Evolutionary conservation across 2,797 vertebrate species (phyloP).

Genomic region (Dendrocincla fuliginosa): DNA sequence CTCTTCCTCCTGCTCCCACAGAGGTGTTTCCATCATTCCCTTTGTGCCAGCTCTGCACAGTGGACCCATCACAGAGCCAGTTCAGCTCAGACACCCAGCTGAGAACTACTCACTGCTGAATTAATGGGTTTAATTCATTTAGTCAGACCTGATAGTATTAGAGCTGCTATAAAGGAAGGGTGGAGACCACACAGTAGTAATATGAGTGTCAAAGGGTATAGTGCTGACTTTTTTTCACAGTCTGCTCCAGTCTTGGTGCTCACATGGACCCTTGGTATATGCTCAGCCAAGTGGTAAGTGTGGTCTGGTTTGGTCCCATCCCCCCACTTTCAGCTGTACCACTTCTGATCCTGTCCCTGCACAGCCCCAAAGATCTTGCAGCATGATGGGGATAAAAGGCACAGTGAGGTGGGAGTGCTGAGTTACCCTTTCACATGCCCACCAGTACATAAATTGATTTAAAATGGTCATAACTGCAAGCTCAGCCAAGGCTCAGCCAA

Average conservation of each 20-base stretch:
- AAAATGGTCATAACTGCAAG: background rate
- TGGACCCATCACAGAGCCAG: background rate
- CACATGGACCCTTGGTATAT: background rate
- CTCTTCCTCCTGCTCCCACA: background rate
- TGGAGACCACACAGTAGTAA: background rate
- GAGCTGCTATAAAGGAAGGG: background rate
- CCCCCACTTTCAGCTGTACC: background rate
- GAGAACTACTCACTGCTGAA: background rate
- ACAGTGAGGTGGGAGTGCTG: background rate
- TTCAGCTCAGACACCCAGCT: background rate
- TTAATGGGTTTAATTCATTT: background rate
- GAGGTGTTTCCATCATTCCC: fast-evolving
- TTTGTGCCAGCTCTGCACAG: background rate
- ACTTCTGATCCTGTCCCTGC: background rate
- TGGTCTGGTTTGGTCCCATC: background rate
- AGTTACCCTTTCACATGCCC: background rate
- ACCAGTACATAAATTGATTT: background rate
- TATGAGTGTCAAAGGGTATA: background rate
- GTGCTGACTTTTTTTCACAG: background rate
- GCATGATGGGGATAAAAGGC: background rate
- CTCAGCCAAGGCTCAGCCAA: background rate
- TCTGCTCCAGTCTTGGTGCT: background rate
- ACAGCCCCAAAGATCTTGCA: background rate
- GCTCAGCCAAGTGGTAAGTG: background rate
- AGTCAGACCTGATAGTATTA: background rate